Percentiles rank a stretch among this genome's conserved stretches.
These are phyloP conservation scores for Rissa tridactyla DNA, from an alignment of 2,113 vertebrate species.

Conservation along the genomic window DNA sequence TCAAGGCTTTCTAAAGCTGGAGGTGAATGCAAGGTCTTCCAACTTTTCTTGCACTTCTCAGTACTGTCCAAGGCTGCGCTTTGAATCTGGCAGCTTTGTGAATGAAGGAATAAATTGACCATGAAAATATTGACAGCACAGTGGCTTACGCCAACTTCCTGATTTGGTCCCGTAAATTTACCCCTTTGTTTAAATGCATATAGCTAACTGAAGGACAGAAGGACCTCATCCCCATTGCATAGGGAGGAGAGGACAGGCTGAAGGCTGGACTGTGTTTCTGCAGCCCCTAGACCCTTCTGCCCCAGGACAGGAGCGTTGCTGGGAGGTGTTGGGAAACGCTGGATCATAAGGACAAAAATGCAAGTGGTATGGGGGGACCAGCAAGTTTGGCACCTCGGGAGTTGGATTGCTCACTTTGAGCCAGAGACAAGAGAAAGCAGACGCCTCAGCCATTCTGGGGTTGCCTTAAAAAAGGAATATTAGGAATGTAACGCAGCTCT, in stretches of 20 bases:
- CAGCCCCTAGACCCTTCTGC: background rate
- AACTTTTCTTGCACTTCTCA: background rate
- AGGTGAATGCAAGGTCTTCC: background rate
- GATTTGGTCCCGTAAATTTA: background rate
- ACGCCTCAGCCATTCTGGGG: background rate
- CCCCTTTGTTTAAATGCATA: fast-evolving
- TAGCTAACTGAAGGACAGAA: background rate
- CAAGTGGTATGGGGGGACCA: background rate
- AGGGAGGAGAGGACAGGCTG: background rate
- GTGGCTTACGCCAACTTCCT: background rate
- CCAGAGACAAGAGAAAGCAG: background rate
- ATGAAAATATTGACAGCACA: background rate
- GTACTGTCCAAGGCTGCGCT: background rate
- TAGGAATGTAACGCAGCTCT: background rate
- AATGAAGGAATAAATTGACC: background rate
- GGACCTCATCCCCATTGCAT: background rate
- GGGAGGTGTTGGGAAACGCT: background rate
- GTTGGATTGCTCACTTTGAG: background rate
- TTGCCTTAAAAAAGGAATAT: background rate
- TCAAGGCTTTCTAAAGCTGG: background rate
- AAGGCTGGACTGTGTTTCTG: background rate
- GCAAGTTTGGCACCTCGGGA: fast-evolving
- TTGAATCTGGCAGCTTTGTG: background rate
- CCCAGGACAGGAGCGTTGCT: background rate
- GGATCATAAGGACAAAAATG: background rate